Evolutionary conservation across 64 coral and sea anemone genomes (phyloP).

Genomic region (Orbicella faveolata): DNA sequence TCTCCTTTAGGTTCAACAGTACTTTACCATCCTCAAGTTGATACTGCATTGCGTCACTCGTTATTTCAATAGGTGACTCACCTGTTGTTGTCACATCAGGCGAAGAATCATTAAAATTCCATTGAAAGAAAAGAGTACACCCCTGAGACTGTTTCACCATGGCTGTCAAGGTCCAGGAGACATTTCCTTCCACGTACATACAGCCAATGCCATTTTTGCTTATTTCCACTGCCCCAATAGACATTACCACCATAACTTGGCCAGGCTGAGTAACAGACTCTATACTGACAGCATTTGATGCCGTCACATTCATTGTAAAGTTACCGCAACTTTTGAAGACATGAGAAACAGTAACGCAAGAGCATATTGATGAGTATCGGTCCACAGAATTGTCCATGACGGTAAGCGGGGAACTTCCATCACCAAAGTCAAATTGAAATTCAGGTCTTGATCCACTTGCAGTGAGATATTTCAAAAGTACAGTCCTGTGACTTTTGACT

Average conservation of each 20-base stretch:
- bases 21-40: background rate
- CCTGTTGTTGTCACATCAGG: background rate
- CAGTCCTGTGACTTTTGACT: background rate
- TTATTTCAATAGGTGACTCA: background rate
- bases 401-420: background rate
- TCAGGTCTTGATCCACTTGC: slow-evolving; percentile 46
- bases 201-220: background rate
- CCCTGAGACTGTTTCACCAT: background rate
- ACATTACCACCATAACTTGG: background rate
- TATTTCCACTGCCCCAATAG: slow-evolving; percentile 15
- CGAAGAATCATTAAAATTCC: slow-evolving; percentile 59
- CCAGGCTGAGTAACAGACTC: background rate
- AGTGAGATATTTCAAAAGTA: background rate
- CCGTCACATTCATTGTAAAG: slow-evolving; percentile 50
- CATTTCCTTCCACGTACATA: slow-evolving; percentile 2
- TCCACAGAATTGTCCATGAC: background rate
- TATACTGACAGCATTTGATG: slow-evolving; percentile 51
- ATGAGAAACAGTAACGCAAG: slow-evolving; percentile 42
- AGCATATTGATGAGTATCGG: background rate
- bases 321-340: slow-evolving; percentile 51
- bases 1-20: no score
- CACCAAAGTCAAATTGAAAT: slow-evolving; percentile 71
- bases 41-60: background rate
- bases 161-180: background rate
- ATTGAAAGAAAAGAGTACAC: slow-evolving; percentile 42